Evolutionary conservation across 37 sponge, comb jelly and placozoan species (phyloP).

Genomic region (Crambe crambe): DNA sequence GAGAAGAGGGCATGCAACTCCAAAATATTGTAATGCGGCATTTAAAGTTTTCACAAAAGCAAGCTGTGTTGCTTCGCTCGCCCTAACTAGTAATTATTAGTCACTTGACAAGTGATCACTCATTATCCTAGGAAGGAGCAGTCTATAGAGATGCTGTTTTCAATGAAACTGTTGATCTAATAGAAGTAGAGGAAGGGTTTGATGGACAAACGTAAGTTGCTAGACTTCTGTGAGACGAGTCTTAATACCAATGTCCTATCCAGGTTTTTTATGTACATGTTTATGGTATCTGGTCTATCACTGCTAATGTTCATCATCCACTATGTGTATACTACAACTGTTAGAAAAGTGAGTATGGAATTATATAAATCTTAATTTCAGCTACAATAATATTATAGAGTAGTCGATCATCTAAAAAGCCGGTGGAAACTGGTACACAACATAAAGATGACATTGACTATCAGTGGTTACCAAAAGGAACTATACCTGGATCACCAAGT

Average conservation of each 20-base stretch:
- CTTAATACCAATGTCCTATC: neutral
- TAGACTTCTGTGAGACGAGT: too few species aligned
- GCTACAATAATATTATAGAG: neutral
- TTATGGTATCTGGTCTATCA: slow-evolving; percentile 85
- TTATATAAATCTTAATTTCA: neutral
- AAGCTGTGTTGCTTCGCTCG: too few species aligned
- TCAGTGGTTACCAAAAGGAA: slow-evolving; percentile 72
- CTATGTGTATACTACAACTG: slow-evolving; percentile 80
- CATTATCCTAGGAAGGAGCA: slow-evolving; percentile 77
- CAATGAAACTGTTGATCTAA: slow-evolving; percentile 91
- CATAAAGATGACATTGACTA: slow-evolving; percentile 69
- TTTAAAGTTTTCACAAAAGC: too few species aligned
- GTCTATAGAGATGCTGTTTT: slow-evolving; percentile 88
- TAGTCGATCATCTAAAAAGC: slow-evolving; percentile 31
- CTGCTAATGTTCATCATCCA: slow-evolving; percentile 84
- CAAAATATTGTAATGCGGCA: neutral
- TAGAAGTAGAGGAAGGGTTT: slow-evolving; percentile 91
- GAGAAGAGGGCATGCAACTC: slow-evolving; percentile 4
- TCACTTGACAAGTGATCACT: too few species aligned
- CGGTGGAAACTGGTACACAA: slow-evolving; percentile 75
- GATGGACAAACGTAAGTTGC: slow-evolving; percentile 86
- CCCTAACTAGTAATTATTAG: too few species aligned
- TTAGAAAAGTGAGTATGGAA: slow-evolving; percentile 56
- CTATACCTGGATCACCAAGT: slow-evolving; percentile 36
- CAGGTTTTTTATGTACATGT: slow-evolving; percentile 94